These are phyloP conservation scores for Limnephilus rhombicus DNA, from an alignment of 2,888 invertebrate genomes.

Conservation along the genomic window DNA sequence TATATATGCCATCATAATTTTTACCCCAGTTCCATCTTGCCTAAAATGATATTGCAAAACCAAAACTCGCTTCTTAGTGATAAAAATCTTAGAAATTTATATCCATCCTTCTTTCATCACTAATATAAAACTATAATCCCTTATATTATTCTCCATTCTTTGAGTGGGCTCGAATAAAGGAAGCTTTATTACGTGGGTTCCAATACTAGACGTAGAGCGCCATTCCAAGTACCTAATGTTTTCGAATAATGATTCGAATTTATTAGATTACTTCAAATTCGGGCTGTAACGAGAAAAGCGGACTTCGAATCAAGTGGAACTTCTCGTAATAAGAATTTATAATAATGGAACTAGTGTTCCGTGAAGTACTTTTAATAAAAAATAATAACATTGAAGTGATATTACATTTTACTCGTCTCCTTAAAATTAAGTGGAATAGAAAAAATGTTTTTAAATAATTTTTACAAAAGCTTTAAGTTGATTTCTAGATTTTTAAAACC, in stretches of 20 bases:
- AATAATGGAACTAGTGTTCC: background rate
- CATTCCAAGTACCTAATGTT: background rate
- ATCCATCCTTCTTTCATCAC: background rate
- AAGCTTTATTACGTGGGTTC: background rate
- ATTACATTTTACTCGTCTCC: background rate
- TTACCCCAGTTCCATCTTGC: too few relatives aligned
- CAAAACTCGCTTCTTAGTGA: too few relatives aligned
- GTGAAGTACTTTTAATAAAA: background rate
- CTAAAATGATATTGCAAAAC: too few relatives aligned
- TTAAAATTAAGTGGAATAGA: background rate
- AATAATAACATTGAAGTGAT: background rate
- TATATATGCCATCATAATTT: too few relatives aligned
- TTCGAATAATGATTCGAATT: conserved; percentile 4
- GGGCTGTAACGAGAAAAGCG: background rate
- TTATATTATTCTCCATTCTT: background rate
- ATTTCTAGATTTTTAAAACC: background rate
- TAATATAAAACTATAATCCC: background rate
- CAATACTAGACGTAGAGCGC: background rate
- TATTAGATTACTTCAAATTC: conserved; percentile 16
- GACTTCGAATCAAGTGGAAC: background rate
- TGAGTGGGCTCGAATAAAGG: background rate
- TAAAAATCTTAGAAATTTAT: too few relatives aligned
- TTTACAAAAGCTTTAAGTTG: background rate
- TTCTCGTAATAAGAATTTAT: background rate
- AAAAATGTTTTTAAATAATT: too few relatives aligned